These are phyloP conservation scores for Gastrophysa polygoni DNA, from an alignment of 2,888 invertebrate genomes.

Conservation along the genomic window DNA sequence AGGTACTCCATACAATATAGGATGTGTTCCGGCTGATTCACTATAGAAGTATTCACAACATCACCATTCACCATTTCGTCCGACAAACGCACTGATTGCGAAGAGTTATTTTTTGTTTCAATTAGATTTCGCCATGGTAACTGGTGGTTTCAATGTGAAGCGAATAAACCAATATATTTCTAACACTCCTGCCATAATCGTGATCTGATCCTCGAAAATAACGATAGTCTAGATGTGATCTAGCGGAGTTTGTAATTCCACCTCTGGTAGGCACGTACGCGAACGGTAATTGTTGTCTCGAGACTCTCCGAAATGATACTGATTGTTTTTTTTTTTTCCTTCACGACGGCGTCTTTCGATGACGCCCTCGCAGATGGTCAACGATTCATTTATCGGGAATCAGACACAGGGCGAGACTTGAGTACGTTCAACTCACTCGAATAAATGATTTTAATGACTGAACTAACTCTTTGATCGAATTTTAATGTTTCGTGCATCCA, in stretches of 20 bases:
- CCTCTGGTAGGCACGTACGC: slow-evolving; percentile 30
- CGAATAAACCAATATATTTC: background rate
- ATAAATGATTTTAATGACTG: too few species aligned
- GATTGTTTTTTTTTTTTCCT: slow-evolving; percentile 26
- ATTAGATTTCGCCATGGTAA: too few species aligned
- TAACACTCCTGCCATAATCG: background rate
- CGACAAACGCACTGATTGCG: too few species aligned
- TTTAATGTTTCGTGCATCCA: too few species aligned
- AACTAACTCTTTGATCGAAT: too few species aligned
- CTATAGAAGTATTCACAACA: too few species aligned
- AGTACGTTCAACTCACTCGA: background rate
- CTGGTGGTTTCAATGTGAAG: slow-evolving; percentile 2
- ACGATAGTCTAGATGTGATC: slow-evolving; percentile 14
- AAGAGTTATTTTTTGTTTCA: too few species aligned
- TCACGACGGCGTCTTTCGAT: slow-evolving; percentile 6
- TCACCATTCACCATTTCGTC: too few species aligned
- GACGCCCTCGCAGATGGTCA: slow-evolving; percentile 21
- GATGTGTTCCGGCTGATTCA: too few species aligned
- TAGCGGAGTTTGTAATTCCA: slow-evolving; percentile 22
- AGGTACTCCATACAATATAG: too few species aligned
- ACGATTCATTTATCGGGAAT: slow-evolving; percentile 27
- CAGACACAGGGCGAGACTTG: slow-evolving; percentile 10
- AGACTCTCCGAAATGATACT: slow-evolving; percentile 29
- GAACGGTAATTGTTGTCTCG: slow-evolving; percentile 30
- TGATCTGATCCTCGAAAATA: slow-evolving; percentile 18